Conservation (phyloP, 2,113 vertebrate genomes). For the Empidonax traillii region DNA sequence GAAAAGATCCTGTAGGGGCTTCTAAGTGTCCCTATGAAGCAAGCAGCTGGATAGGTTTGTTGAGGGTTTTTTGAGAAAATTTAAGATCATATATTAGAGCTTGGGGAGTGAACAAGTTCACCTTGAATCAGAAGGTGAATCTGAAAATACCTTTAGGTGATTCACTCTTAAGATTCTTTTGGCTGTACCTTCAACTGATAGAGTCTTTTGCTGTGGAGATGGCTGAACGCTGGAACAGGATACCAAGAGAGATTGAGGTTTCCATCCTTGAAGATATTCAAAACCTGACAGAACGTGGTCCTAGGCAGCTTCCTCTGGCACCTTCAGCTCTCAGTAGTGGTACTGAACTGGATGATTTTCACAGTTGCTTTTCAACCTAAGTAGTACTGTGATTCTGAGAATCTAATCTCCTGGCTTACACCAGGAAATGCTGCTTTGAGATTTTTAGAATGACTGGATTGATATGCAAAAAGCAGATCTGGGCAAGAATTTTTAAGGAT, state of each 20-base stretch:
- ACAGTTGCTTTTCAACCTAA: background rate
- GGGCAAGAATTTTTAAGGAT: background rate
- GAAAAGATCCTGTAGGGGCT: background rate
- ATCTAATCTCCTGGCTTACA: background rate
- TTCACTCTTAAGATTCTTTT: background rate
- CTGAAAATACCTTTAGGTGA: background rate
- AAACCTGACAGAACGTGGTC: background rate
- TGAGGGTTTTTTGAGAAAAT: background rate
- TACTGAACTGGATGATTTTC: background rate
- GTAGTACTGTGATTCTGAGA: background rate
- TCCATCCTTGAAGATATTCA: background rate
- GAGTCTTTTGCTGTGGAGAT: background rate
- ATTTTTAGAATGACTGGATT: background rate
- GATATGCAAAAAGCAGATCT: background rate
- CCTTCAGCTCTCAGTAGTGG: background rate
- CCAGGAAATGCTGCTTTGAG: background rate
- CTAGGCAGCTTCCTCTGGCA: background rate
- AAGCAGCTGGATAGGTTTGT: background rate
- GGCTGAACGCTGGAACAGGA: background rate
- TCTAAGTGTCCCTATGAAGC: background rate
- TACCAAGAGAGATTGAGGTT: background rate
- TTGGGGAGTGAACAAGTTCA: background rate
- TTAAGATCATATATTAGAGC: background rate
- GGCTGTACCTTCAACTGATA: background rate
- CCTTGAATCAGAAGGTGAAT: background rate